Base-by-base conservation (phyloP, 64 coral and sea anemone species). In the Orbicella faveolata region DNA sequence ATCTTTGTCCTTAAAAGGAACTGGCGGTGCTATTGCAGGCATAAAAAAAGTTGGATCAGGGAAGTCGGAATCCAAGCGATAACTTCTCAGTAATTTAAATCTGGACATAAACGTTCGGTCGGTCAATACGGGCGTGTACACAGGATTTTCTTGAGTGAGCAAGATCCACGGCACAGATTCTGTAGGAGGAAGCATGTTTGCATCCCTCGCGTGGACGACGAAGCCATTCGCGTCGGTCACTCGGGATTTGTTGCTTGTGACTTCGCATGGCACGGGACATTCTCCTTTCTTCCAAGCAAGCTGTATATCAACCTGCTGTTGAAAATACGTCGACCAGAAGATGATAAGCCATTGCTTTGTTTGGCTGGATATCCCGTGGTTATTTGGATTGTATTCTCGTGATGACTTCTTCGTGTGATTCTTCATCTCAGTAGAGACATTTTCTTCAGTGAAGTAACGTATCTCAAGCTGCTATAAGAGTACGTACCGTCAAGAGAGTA, bases 31-130 rank as follows among this genome's bases (percentile, higher is more conserved):
- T 23, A 93, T 36, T 34, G 17, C 23, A 19, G 92, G 92, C 77
- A 55, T 93, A 2, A 13, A 44, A 64, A 88, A 82, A 13, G 51
- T 21, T 21, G 87, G 92, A 2, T 61, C 21, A 10, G 73, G 75
- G 20, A 93, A 93, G 72, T 93, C 84, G 3, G 92, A 90, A 63
- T 93, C 92, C 10, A 84, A 75, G 19, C 92, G 87, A 75, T 93
- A 93, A 55, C 76, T 88, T 12, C 52, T 12, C 6, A 88, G 55
- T 6, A 77, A 61, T 15, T 61, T 78, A 35, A 92, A 92, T 54
- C 68, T 63, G 1, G 83, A 37, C 75, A 92, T 79, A 63, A 77
- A 87, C 13, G 21, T 19, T 13, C 74, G 34, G 2, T 92, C 57
- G 36, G 25, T 54, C 36, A 92, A 41, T 19, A 34, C 25, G 6